These are phyloP conservation scores for Tamias sibiricus DNA, from an alignment of 2,113 vertebrate genomes.

Conservation along the genomic window DNA sequence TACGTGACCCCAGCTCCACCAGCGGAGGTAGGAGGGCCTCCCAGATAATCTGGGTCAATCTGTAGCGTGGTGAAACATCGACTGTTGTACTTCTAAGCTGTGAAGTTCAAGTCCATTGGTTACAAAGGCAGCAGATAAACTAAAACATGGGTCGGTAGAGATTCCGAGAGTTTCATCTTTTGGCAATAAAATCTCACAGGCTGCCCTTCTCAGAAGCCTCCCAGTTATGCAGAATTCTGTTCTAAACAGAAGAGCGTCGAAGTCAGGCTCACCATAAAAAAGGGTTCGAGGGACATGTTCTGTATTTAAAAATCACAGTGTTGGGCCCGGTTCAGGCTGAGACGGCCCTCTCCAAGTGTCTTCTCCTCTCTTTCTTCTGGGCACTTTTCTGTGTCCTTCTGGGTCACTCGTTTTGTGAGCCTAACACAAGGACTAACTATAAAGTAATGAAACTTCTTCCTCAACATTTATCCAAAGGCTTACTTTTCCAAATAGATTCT, in stretches of 20 bases:
- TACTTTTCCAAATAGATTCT: background rate
- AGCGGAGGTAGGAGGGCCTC: background rate
- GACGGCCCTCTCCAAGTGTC: background rate
- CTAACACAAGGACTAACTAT: background rate
- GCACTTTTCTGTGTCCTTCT: background rate
- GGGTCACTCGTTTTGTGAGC: background rate
- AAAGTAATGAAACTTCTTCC: background rate
- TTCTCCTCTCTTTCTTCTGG: background rate
- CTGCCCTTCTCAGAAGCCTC: background rate
- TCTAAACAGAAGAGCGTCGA: background rate
- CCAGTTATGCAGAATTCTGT: conserved; percentile 19
- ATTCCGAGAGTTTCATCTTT: background rate
- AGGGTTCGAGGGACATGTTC: background rate
- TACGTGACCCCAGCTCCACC: background rate
- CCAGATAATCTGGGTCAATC: background rate
- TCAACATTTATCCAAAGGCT: background rate
- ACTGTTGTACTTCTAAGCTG: background rate
- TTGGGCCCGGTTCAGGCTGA: background rate
- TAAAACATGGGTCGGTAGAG: background rate
- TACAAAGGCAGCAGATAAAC: background rate
- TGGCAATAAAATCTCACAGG: background rate
- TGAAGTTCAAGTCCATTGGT: background rate
- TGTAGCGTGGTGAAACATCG: background rate
- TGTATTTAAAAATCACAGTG: background rate
- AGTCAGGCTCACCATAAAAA: background rate